Base-by-base conservation (phyloP, 92 coral and sea anemone species). In the Ricordea florida region DNA sequence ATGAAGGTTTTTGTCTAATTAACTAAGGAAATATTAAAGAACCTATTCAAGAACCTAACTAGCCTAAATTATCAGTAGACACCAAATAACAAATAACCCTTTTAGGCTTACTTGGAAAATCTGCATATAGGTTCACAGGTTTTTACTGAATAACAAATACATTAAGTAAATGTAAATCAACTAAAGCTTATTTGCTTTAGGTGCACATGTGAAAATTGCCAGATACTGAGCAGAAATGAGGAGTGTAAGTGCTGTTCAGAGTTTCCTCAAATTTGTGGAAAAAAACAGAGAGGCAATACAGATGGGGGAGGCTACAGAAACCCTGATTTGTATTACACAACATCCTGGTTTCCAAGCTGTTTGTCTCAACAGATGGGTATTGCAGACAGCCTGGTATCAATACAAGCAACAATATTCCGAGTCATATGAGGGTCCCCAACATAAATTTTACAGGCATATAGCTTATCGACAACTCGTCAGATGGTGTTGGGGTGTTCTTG, bases 361-460 rank as follows among this genome's bases (percentile, higher is more conserved):
- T 20, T 82, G 87, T 28, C 58, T 74, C 38, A 72, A 85, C 57
- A 53, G 74, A 10, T 85, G 90, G 90, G 81, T 78, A 34, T 53
- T 85, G 46, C 70, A 85, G 44, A 78, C 91, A 46, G 86, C 91
- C 10, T 85, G 91, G 86, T 72, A 31, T 56, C 82, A 74, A 26
- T 80, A 86, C 43, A 86, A 59, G 53, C 87, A 72, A 52, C 83
- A 80, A 17, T 80, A 79, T 44, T 63, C 62, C n/a, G 51, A 71
- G 11, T 61, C 85, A 24, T 60, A 63, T 23, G 87, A 86, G 48
- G 86, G 87, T 6, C 86, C 86, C 3, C 68, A 72, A 25, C 79
- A 76, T 49, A 83, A 76, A 53, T 49, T 40, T 7, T 42, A 52
- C 24, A 27, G 89, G 28, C 87, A 52, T 38, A 57, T 72, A 10